A percentile compares a stretch with the other conserved stretches of the same genome.
Evolutionary conservation across 2,797 vertebrate genomes (phyloP).

Genomic region (Champsocephalus esox): DNA sequence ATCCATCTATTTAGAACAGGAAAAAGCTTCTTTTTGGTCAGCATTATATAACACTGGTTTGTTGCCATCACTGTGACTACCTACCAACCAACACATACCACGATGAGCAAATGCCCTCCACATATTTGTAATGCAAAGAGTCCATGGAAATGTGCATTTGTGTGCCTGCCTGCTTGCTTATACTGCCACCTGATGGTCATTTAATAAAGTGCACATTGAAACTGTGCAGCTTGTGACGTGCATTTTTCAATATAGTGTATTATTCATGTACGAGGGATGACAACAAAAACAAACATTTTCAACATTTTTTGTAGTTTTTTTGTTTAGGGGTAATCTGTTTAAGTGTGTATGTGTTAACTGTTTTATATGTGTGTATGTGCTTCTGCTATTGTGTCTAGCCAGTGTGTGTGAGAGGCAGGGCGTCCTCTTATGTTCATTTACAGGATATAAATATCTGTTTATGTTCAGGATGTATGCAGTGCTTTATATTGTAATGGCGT

Average conservation of each 20-base stretch:
- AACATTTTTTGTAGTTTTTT: background rate
- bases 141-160: constrained; percentile 1
- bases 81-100: constrained; percentile 62
- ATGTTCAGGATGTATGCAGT: background rate
- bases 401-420: background rate
- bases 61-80: constrained; percentile 66
- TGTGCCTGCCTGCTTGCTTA: constrained; percentile 35
- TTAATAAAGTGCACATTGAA: constrained; percentile 25
- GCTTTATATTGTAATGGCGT: background rate
- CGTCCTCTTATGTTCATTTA: background rate
- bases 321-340: background rate
- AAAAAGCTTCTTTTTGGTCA: constrained; percentile 49
- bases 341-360: background rate
- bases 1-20: constrained; percentile 38
- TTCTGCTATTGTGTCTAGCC: background rate
- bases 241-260: constrained; percentile 9
- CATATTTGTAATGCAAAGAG: constrained; percentile 63
- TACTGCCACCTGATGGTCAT: constrained; percentile 63
- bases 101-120: constrained; percentile 57
- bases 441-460: background rate
- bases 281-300: background rate
- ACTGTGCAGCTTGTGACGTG: background rate
- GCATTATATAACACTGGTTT: constrained; percentile 66
- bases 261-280: background rate
- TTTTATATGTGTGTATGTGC: background rate